phyloP scores from a whole-genome alignment of 1,140 invertebrate genomes.

The Meteorus sp. region DNA sequence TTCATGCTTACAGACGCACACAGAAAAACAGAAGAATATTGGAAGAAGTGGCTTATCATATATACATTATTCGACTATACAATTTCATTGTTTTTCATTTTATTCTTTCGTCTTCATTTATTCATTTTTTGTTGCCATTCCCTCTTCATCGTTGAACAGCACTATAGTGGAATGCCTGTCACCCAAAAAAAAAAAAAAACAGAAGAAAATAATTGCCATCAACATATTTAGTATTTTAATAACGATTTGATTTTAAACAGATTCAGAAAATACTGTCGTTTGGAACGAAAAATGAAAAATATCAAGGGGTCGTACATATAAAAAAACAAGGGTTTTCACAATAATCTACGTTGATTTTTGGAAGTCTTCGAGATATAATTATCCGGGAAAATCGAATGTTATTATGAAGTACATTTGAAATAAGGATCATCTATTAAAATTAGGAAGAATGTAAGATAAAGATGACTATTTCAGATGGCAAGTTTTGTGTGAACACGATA shows the following conservation, averaged over 20 bases:
- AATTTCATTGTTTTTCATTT: conserved; percentile 15
- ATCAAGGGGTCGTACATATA: too few relatives aligned
- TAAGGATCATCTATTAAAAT: conserved; percentile 4
- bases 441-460: conserved; percentile 19
- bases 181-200: too few relatives aligned
- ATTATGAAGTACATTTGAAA: background rate
- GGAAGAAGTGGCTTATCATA: conserved; percentile 25
- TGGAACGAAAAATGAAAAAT: too few relatives aligned
- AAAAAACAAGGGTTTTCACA: too few relatives aligned
- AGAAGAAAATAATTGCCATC: too few relatives aligned
- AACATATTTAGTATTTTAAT: too few relatives aligned
- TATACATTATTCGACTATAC: conserved; percentile 21
- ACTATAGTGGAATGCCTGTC: conserved; percentile 46
- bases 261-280: too few relatives aligned
- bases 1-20: conserved; percentile 9
- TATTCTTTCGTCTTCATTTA: too few relatives aligned
- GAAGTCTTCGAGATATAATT: too few relatives aligned
- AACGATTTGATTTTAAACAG: background rate
- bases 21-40: conserved; percentile 11
- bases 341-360: too few relatives aligned
- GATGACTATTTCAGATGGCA: conserved; percentile 33
- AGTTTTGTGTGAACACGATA: conserved; percentile 36
- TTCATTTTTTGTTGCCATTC: conserved; percentile 1
- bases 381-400: too few relatives aligned
- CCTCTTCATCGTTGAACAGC: conserved; percentile 37